Conservation (phyloP, 2,797 vertebrate genomes). For the Lagodon rhomboides region DNA sequence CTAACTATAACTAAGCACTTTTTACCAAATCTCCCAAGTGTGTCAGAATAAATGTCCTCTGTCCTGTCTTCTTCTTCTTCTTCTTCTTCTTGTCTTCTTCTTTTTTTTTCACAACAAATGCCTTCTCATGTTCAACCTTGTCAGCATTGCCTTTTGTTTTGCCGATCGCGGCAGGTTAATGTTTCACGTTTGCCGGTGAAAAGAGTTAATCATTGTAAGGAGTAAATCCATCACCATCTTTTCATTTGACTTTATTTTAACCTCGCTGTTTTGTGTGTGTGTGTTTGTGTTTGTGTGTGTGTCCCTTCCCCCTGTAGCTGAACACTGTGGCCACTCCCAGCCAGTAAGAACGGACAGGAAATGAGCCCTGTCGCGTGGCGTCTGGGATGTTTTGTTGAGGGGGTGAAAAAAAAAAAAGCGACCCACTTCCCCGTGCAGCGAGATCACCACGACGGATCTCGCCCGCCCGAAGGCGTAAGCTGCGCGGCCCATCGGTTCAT, state of each 20-base stretch:
- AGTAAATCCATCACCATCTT: background rate
- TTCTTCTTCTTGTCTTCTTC: conserved; percentile 21
- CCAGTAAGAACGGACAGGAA: conserved; percentile 67
- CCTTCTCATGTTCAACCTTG: conserved; percentile 63
- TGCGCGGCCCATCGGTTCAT: conserved; percentile 3
- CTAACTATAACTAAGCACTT: conserved; percentile 70
- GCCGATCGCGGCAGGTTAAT: conserved; percentile 55
- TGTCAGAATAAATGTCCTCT: conserved; percentile 53
- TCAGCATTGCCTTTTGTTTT: conserved; percentile 66
- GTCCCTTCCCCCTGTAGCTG: conserved; percentile 72
- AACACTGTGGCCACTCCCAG: conserved; percentile 75
- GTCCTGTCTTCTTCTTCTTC: conserved; percentile 26
- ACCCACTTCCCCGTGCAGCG: conserved; percentile 40
- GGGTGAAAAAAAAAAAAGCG: conserved; percentile 12
- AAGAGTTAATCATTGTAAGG: conserved; percentile 58
- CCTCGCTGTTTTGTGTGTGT: conserved; percentile 63
- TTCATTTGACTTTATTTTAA: conserved; percentile 66
- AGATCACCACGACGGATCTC: conserved; percentile 30
- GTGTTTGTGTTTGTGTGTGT: conserved; percentile 63
- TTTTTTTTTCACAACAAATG: conserved; percentile 56
- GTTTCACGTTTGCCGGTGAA: conserved; percentile 40
- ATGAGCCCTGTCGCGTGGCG: conserved; percentile 62
- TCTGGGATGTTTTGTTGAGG: conserved; percentile 55
- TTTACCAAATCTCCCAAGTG: conserved; percentile 48
- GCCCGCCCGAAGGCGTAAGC: conserved; percentile 16